Evolutionary conservation across 2,113 vertebrate genomes (phyloP).

Genomic region (Acrocephalus arundinaceus): DNA sequence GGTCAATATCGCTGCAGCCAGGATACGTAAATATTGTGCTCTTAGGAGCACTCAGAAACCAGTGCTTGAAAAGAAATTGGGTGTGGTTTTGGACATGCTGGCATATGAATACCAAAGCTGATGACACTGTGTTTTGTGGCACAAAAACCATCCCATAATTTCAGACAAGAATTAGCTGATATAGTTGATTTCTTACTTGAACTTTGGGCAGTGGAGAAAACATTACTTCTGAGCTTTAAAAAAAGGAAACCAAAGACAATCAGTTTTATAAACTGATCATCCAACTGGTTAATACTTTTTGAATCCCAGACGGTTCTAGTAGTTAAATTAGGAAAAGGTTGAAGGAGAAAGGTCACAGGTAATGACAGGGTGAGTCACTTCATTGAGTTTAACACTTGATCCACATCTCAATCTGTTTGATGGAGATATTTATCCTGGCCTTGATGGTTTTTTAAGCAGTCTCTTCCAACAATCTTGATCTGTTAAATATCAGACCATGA

Average conservation of each 20-base stretch:
- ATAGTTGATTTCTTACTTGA: background rate
- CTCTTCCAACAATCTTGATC: background rate
- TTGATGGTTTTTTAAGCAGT: background rate
- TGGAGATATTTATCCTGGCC: background rate
- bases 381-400: background rate
- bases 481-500: background rate
- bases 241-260: background rate
- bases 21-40: background rate
- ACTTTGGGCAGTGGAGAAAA: background rate
- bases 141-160: background rate
- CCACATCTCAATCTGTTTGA: background rate
- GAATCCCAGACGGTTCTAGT: background rate
- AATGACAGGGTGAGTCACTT: background rate
- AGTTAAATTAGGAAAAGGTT: background rate
- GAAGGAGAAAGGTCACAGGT: background rate
- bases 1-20: background rate
- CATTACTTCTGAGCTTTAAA: background rate
- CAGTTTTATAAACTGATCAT: background rate
- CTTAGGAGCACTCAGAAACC: background rate
- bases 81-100: background rate
- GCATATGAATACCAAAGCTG: background rate
- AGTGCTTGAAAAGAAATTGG: background rate
- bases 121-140: background rate
- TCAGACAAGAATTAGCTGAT: background rate
- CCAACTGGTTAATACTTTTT: background rate